A percentile compares a stretch with the other conserved stretches of the same genome.
These are phyloP conservation scores for Colostygia pectinataria DNA, from an alignment of 2,888 invertebrate genomes.

Conservation along the genomic window DNA sequence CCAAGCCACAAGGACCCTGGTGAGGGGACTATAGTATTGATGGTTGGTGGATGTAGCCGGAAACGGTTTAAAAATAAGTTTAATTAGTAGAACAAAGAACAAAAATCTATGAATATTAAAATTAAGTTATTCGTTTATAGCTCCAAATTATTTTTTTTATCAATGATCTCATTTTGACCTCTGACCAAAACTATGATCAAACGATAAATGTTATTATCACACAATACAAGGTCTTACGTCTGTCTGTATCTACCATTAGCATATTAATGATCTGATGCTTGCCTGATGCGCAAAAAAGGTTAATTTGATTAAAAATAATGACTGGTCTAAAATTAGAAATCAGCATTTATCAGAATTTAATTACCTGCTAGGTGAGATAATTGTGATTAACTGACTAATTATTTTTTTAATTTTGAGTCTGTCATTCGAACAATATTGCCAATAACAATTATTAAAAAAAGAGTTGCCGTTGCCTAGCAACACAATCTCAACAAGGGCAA, in stretches of 20 bases:
- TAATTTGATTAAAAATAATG: conserved; percentile 6
- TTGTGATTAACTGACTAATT: not conserved
- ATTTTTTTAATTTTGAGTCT: no score
- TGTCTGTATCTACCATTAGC: conserved; percentile 3
- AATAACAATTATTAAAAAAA: no score
- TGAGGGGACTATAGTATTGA: no score
- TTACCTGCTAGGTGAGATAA: not conserved
- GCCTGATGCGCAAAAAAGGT: not conserved
- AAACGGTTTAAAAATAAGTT: no score
- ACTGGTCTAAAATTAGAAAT: not conserved
- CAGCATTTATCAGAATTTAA: not conserved
- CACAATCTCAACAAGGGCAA: no score
- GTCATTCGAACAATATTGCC: no score
- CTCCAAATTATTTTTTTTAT: not conserved
- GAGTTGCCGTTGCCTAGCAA: no score
- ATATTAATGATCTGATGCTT: conserved; percentile 1
- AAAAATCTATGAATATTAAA: no score
- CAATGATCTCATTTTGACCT: conserved; percentile 8
- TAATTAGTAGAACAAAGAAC: no score
- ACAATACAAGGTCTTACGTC: conserved; percentile 13
- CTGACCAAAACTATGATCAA: not conserved
- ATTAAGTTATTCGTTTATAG: no score
- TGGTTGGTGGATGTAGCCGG: no score
- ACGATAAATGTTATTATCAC: conserved; percentile 9
- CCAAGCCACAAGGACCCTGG: no score